Percentiles rank a stretch among this genome's conserved stretches.
These are phyloP conservation scores for Emydocephalus ijimae DNA, from an alignment of 2,113 vertebrate genomes.

Conservation along the genomic window DNA sequence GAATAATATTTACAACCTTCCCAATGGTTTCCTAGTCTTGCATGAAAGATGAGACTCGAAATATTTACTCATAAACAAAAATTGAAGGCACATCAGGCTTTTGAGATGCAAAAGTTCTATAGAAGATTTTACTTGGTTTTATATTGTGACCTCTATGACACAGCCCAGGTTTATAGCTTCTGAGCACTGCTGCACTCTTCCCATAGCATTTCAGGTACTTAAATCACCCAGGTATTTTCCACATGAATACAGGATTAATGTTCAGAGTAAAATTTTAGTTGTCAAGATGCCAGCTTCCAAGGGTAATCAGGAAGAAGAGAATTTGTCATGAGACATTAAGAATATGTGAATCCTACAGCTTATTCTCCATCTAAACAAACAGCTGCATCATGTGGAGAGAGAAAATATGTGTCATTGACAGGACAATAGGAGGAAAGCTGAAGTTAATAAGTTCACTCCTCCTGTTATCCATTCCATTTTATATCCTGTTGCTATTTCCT, in stretches of 20 bases:
- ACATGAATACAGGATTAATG: slow-evolving; percentile 21
- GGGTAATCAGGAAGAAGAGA: background rate
- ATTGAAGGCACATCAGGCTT: background rate
- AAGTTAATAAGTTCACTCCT: background rate
- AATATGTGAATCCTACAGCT: background rate
- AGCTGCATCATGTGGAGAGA: background rate
- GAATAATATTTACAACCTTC: background rate
- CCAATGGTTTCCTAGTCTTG: background rate
- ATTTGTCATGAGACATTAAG: slow-evolving; percentile 10
- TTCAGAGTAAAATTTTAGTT: slow-evolving; percentile 8
- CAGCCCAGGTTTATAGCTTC: background rate
- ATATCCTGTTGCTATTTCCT: background rate
- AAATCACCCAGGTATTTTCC: background rate
- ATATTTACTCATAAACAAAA: too few relatives aligned
- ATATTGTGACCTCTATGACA: background rate
- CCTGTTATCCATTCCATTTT: background rate
- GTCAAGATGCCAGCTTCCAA: background rate
- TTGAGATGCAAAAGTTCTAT: background rate
- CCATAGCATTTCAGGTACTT: background rate
- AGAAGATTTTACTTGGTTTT: background rate
- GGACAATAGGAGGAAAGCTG: background rate
- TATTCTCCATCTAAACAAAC: slow-evolving; percentile 16
- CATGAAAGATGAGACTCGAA: background rate
- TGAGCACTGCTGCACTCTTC: background rate
- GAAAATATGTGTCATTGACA: background rate